Evolutionary conservation across 2,797 vertebrate species (phyloP).

Genomic region (Nyctibius grandis): DNA sequence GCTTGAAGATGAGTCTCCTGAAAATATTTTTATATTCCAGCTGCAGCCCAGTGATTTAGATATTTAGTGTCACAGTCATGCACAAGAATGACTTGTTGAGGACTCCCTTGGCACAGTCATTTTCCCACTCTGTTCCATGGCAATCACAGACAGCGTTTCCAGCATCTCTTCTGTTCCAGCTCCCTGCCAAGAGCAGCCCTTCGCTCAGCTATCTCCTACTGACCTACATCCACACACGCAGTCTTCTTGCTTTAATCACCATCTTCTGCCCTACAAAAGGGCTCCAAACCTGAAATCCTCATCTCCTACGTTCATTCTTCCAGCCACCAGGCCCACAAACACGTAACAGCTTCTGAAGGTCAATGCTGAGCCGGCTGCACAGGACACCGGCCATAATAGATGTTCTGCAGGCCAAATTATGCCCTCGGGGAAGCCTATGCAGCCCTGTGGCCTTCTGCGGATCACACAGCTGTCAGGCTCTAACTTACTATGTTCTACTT

Average conservation of each 20-base stretch:
- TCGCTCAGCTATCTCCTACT: not conserved
- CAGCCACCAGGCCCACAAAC: not conserved
- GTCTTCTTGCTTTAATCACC: not conserved
- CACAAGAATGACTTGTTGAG: not conserved
- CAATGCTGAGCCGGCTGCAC: not conserved
- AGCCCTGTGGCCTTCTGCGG: not conserved
- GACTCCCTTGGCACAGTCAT: not conserved
- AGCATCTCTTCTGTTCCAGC: not conserved
- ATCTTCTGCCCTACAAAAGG: not conserved
- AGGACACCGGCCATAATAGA: not conserved
- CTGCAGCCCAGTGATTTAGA: not conserved
- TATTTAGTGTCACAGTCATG: not conserved
- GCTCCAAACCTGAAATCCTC: not conserved
- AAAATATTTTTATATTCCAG: not conserved
- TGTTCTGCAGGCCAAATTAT: not conserved
- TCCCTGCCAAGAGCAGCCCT: not conserved
- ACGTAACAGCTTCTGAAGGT: not conserved
- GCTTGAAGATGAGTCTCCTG: not conserved
- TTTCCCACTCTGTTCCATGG: not conserved
- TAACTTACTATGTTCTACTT: not conserved
- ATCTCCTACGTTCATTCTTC: not conserved
- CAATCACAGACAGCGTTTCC: not conserved
- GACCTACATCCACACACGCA: not conserved
- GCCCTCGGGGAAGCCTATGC: not conserved
- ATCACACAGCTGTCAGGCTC: conserved; percentile 6